phyloP scores from a whole-genome alignment of 2,113 vertebrate genomes.

The Xiphorhynchus elegans region DNA sequence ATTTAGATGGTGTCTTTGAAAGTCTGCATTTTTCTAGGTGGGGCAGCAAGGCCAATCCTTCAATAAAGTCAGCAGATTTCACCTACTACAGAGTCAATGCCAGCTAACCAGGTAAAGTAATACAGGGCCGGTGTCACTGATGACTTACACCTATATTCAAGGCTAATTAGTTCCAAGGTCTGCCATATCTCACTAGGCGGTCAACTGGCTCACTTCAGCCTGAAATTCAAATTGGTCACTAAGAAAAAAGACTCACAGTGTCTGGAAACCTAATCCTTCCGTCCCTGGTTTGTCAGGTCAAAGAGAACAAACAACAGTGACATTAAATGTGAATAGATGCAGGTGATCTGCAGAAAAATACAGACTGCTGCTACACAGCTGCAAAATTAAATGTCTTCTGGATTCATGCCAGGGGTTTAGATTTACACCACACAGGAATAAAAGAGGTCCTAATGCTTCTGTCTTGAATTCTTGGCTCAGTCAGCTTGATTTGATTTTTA shows the following conservation, averaged over 20 bases:
- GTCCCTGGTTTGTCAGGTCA: constrained; percentile 14
- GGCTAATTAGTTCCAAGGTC: neutral
- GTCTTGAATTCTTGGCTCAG: neutral
- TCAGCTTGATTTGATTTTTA: neutral
- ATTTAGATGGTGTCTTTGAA: neutral
- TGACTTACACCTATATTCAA: neutral
- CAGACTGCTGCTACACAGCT: neutral
- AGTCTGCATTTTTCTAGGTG: neutral
- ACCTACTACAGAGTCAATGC: neutral
- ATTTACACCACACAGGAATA: neutral
- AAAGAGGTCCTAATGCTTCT: neutral
- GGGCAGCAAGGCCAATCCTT: neutral
- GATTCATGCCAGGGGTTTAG: neutral
- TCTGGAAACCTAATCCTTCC: constrained; percentile 19
- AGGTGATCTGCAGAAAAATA: neutral
- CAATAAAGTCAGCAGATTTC: neutral
- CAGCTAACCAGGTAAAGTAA: neutral
- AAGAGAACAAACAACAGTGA: neutral
- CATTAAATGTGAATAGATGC: neutral
- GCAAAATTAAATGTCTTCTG: constrained; percentile 4
- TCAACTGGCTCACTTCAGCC: neutral
- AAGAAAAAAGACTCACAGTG: neutral
- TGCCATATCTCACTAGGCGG: neutral
- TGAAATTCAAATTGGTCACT: constrained; percentile 31
- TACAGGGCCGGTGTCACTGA: neutral